Base-by-base conservation (phyloP, 1,140 invertebrate genomes). In the Drosophila parabipectinata region DNA sequence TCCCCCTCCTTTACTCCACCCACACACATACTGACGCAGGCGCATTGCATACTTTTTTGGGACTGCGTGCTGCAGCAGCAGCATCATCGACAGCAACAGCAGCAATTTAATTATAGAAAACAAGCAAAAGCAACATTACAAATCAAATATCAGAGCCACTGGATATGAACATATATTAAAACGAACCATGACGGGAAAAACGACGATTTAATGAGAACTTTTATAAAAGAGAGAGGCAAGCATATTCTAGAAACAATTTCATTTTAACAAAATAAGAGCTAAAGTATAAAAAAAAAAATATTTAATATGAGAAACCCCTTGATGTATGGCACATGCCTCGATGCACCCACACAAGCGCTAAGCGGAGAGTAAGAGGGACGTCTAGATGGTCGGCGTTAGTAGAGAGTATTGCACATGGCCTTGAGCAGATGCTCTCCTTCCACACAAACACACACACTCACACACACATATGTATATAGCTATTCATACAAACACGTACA, bases 91-190 rank as follows among this genome's bases (percentile, higher is more conserved):
- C 63, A 57, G 45, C 47, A 52, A 68, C 74, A 79, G 50, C 18
- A 61, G 57, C 47, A 63, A 85, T 87, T 85, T 87, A 82, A 85
- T 85, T 85, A 87, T 87, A 67, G 72, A 77, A 67, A 60, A 71
- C 54, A 73, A 51, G 71, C 39, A 57, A 37, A 52, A 24, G 39
- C 34, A 64, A 69, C 8, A 69, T 68, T 77, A 71, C 64, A 87
- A 87, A 85, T 85, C 82, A 87, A 85, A 85, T 75, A 85, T 82
- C 82, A 80, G 57, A 62, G 30, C 58, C 53, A 41, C 57, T 63
- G 50, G 41, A 76, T 76, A 8, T 6, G 7, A 7, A n/a, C 44
- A 68, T 62, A 55, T 48, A 59, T 72, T 55, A 50, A 55, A 44
- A 18, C 9, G 15, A 47, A 18, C 8, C 15, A 3, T 24, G 18